Evolutionary conservation across 2,113 vertebrate genomes (phyloP).

Genomic region (Sigmodon hispidus): DNA sequence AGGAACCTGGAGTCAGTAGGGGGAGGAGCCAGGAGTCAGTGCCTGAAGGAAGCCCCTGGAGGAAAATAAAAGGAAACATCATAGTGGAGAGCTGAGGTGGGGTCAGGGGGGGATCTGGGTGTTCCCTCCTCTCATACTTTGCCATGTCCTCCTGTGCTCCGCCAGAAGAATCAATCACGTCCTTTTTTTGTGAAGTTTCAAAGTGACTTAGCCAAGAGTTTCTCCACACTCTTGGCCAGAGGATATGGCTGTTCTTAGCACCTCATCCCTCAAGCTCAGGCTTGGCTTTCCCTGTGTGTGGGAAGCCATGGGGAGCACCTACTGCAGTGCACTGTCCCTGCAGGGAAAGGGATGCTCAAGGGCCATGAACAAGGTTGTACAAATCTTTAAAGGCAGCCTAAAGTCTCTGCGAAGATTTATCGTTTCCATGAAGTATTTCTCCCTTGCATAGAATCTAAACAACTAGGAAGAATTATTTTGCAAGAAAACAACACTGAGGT

Average conservation of each 20-base stretch:
- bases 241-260: fast-evolving
- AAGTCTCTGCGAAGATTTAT: background rate
- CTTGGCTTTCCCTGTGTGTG: fast-evolving
- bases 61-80: background rate
- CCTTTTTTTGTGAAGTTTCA: background rate
- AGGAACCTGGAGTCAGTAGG: too few species aligned
- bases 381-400: too few species aligned
- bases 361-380: too few species aligned
- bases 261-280: fast-evolving
- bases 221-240: fast-evolving
- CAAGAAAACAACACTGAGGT: background rate
- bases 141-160: background rate
- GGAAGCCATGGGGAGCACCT: fast-evolving
- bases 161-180: fast-evolving
- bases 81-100: fast-evolving
- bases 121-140: fast-evolving
- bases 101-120: fast-evolving
- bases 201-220: background rate
- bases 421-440: background rate
- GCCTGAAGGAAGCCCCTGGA: conserved; percentile 39
- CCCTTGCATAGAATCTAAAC: background rate
- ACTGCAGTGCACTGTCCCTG: background rate
- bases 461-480: background rate
- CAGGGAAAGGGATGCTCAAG: background rate
- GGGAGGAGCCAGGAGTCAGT: too few species aligned